Evolutionary conservation across 2,888 invertebrate genomes (phyloP), one percentile per base, ranked within the genome.

Genomic region (Brenthis ino): DNA sequence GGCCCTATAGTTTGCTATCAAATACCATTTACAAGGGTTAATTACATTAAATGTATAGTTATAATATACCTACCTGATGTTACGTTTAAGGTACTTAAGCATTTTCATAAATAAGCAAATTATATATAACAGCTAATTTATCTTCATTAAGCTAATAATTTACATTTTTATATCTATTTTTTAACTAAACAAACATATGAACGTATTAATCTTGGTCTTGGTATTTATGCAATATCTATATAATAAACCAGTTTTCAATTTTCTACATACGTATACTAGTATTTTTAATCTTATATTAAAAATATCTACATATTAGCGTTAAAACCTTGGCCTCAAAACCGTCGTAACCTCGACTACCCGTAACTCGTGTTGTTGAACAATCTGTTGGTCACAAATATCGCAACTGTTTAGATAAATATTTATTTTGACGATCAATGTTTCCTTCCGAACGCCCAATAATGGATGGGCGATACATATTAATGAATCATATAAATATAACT

Each of bases 311-410:
- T 88, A 86, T 89, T 87, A 89, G 86, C 84, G 81, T 79, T 79
- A 76, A 82, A 84, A 81, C 92, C 92, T 91, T 91, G 92, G 90
- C 91, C 91, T 82, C 87, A 91, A 91, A 89, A 85, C 82, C 77
- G 66, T 77, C 76, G 78, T 85, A 87, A 84, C 91, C 89, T 90
- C 88, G 88, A 69, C 77, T 79, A 79, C 75, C 77, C 73, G 79
- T 80, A 80, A 80, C 72, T 79, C 75, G 80, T 81, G 84, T 85
- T 85, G 84, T 85, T 87, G 70, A 85, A 87, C 85, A 84, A 85
- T 85, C 85, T 86, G 85, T 88, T 86, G 80, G 81, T 85, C 83
- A 83, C 87, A 84, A 87, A 86, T 90, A 89, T 88, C 82, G 84
- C 85, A 85, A 84, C 81, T 78, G 79, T 81, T 82, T 81, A 80